Base-by-base conservation (phyloP, 2,888 invertebrate genomes). In the Dysmachus trigonus region DNA sequence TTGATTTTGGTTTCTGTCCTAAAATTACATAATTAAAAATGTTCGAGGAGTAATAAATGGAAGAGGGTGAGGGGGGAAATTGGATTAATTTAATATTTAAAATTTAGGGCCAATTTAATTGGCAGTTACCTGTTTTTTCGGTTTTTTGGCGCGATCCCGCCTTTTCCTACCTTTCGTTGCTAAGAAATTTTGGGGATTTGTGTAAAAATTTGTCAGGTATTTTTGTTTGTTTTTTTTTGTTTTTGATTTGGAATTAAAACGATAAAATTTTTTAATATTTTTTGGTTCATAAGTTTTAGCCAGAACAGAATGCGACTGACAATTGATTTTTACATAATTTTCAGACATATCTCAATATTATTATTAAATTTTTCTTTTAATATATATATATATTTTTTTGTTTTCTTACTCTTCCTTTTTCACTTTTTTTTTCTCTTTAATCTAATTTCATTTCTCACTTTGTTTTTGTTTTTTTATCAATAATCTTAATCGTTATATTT, bases 291-390 rank as follows among this genome's bases (percentile, higher is more conserved):
- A 81, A 81, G 81, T 53, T 51, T 41, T 41, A 81, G 81, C 31
- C 81, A 53, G 81, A 81, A 81, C 33, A 81, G 53, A 81, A 53
- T 62, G 13, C 13, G 81, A 81, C 81, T 81, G 81, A 81, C 81
- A 81, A 81, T 62, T 47, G 47, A 1, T 79, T 79, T 79, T 47
- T 47, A 77, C 47, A 27, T 77, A 77, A 47, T n/a, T n/a, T 47
- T 47, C 22, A 22, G 77, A 47, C 77, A 77, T 41, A 41, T 41
- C 41, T 41, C 41, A n/a, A 41, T 41, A 41, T 41, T 41, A 41
- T n/a, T 41, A 47, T 77, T 8, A 71, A 8, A 27, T 7, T 71
- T 71, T n/a, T n/a, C n/a, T n/a, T n/a, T n/a, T n/a, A n/a, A n/a
- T n/a, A n/a, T n/a, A n/a, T n/a, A n/a, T n/a, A n/a, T n/a, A n/a